A percentile compares a stretch with the other conserved stretches of the same genome.
These are phyloP conservation scores for Festucalex cinctus DNA, from an alignment of 2,113 vertebrate genomes.

Conservation along the genomic window DNA sequence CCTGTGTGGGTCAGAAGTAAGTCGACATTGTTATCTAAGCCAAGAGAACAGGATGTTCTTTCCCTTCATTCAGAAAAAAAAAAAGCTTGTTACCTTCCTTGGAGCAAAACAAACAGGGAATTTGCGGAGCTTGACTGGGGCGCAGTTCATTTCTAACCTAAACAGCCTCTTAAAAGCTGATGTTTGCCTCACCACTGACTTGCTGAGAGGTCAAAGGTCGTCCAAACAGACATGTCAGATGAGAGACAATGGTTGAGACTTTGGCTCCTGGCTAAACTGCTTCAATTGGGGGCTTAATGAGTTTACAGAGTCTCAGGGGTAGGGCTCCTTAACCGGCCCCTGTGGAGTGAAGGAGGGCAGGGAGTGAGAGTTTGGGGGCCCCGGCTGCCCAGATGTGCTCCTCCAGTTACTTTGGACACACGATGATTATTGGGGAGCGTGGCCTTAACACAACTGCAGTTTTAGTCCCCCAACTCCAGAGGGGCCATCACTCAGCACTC, in stretches of 20 bases:
- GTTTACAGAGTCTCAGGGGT: constrained; percentile 41
- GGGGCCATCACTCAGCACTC: constrained; percentile 8
- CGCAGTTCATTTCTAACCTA: background rate
- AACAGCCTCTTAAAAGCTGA: constrained; percentile 40
- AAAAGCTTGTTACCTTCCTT: background rate
- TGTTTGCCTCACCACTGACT: constrained; percentile 34
- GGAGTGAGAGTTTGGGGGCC: constrained; percentile 27
- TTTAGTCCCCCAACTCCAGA: constrained; percentile 10
- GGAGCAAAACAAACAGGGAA: constrained; percentile 36
- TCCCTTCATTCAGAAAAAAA: background rate
- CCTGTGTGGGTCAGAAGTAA: background rate
- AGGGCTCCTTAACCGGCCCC: constrained; percentile 32
- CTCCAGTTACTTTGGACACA: constrained; percentile 21
- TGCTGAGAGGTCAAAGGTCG: constrained; percentile 53
- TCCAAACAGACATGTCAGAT: constrained; percentile 54
- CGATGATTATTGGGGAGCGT: constrained; percentile 25
- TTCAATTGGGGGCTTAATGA: constrained; percentile 49
- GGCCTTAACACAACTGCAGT: constrained; percentile 36
- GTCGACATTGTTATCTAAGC: background rate
- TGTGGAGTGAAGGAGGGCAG: constrained; percentile 3
- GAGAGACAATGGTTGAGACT: constrained; percentile 27
- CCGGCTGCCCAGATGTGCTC: constrained; percentile 50
- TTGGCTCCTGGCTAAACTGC: constrained; percentile 35
- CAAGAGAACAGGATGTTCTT: background rate
- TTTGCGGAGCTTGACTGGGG: constrained; percentile 19